These are phyloP conservation scores for Sorex araneus DNA, from an alignment of 2,113 vertebrate genomes.

Conservation along the genomic window DNA sequence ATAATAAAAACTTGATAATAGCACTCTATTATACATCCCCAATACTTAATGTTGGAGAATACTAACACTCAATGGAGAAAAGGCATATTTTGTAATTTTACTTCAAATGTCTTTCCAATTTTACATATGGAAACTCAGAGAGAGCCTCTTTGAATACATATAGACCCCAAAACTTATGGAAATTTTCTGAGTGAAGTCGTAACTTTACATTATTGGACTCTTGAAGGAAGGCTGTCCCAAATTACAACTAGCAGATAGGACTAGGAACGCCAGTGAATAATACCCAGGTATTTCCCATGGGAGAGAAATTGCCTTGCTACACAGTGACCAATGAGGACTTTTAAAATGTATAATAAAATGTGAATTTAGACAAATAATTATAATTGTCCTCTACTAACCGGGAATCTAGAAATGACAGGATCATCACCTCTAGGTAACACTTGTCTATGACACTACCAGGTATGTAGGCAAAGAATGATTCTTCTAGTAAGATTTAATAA, in stretches of 20 bases:
- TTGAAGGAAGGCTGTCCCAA: constrained; percentile 30
- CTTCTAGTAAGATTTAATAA: constrained; percentile 64
- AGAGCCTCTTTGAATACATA: constrained; percentile 33
- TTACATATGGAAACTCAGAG: constrained; percentile 20
- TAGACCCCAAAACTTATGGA: constrained; percentile 44
- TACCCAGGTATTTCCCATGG: background rate
- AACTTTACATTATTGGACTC: constrained; percentile 26
- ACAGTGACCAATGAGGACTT: constrained; percentile 29
- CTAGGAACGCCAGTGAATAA: constrained; percentile 48
- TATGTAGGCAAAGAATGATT: constrained; percentile 29
- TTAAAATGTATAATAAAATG: constrained; percentile 22
- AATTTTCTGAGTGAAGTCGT: constrained; percentile 13
- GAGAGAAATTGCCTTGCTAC: constrained; percentile 17
- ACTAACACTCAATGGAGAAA: background rate
- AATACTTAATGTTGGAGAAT: constrained; percentile 56
- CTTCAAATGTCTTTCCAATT: constrained; percentile 42
- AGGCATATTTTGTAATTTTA: constrained; percentile 16
- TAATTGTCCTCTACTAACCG: constrained; percentile 49
- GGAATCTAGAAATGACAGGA: constrained; percentile 63
- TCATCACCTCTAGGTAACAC: background rate
- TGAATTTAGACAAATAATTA: constrained; percentile 51
- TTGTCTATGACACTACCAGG: constrained; percentile 57
- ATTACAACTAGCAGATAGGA: constrained; percentile 6
- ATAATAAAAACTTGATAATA: constrained; percentile 41
- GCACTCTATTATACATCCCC: background rate